Base-by-base conservation (phyloP, 2,888 invertebrate genomes). In the Lamproptera curius region DNA sequence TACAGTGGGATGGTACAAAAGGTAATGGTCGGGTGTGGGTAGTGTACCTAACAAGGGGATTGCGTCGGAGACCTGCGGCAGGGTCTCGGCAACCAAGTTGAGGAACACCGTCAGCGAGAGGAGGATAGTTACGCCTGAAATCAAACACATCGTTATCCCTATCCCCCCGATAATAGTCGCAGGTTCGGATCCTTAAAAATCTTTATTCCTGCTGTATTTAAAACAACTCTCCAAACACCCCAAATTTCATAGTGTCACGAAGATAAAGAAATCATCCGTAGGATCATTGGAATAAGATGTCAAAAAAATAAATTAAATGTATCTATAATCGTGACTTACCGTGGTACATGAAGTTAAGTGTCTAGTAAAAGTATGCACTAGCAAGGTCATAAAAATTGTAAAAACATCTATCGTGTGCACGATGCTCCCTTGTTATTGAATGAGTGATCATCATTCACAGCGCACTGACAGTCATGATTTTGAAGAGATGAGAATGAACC, bases 61-160 rank as follows among this genome's bases (percentile, higher is more conserved):
- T 89, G 98, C 98, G 91, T 98, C 98, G 90, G 98, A 98, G 89
- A 98, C 98, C 92, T 97, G 97, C 89, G 98, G 98, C 94, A 98
- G 96, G 90, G 98, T 97, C 93, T 98, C 98, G 73, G 98, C 97
- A 89, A 99, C 98, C 92, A 98, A 95, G 92, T 98, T 97, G 92
- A 98, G 95, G 93, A 99, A 99, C 92, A 99, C 98, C 91, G 98
- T 98, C 92, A 99, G 95, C 89, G 98, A 98, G 88, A 99, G 96
- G 90, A 98, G 95, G 91, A 98, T 97, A 91, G 97, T 97, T 91
- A 98, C 97, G 92, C 97, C 97, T 97, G 95, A 89, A 95, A 95
- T 91, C 92, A 90, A 90, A 90, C 84, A 90, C 76, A 90, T 73
- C 75, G 86, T 90, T 88, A 89, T 88, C 73, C 76, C 74, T 65